Evolutionary conservation across 2,888 invertebrate genomes (phyloP).

Genomic region (Drosophila demipolita): DNA sequence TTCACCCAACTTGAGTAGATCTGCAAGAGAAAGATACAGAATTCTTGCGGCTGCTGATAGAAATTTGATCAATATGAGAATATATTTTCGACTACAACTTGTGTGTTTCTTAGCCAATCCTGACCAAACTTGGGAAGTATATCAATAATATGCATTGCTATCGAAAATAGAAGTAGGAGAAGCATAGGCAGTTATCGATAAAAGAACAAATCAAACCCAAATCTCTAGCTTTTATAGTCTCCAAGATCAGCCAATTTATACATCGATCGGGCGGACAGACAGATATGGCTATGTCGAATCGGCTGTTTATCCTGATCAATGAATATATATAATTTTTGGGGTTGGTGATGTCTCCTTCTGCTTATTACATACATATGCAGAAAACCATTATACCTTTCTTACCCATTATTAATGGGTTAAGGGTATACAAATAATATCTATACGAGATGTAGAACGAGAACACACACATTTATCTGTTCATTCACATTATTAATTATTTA

Average conservation of each 20-base stretch:
- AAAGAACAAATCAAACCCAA: not conserved
- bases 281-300: not conserved
- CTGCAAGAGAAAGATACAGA: too few species aligned
- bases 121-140: not conserved
- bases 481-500: slow-evolving; percentile 62
- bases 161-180: not conserved
- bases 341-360: not conserved
- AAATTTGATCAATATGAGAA: too few species aligned
- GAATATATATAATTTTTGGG: not conserved
- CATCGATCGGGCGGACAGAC: too few species aligned
- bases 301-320: not conserved
- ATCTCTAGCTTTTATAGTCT: not conserved
- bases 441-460: not conserved
- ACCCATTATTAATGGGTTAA: not conserved
- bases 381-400: not conserved
- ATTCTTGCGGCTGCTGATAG: too few species aligned
- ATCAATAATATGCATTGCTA: not conserved
- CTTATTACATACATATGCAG: not conserved
- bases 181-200: not conserved
- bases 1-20: too few species aligned
- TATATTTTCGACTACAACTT: too few species aligned
- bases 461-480: slow-evolving; percentile 15
- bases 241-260: too few species aligned
- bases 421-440: not conserved
- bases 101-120: too few species aligned